phyloP scores from a whole-genome alignment of 2,113 vertebrate genomes.

The Haplochromis vanheusdeni region DNA sequence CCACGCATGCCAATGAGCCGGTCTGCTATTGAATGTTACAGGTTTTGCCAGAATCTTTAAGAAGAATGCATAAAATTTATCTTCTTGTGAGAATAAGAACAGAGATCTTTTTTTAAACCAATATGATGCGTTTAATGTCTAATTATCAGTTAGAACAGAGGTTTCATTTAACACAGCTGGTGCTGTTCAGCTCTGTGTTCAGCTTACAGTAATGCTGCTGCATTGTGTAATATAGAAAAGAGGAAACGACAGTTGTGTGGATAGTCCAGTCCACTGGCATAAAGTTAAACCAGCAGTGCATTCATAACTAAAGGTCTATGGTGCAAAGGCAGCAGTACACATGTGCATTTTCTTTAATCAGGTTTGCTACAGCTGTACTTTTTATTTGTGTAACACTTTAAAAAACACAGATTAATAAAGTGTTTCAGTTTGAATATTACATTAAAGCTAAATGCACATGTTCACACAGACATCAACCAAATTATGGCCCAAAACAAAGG shows the following conservation, averaged over 20 bases:
- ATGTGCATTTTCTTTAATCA: background rate
- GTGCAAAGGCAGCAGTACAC: background rate
- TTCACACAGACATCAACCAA: background rate
- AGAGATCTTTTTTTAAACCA: background rate
- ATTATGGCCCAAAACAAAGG: background rate
- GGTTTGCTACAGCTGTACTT: accelerated
- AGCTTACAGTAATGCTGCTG: background rate
- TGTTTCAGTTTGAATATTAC: background rate
- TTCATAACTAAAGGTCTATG: background rate
- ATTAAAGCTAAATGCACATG: background rate
- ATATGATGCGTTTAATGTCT: accelerated
- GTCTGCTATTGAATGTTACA: background rate
- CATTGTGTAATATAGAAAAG: background rate
- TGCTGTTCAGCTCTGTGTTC: background rate
- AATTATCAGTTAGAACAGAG: background rate
- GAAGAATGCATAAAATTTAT: background rate
- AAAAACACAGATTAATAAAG: background rate
- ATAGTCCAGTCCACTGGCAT: too few species aligned
- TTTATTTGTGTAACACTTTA: background rate
- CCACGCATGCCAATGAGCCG: background rate
- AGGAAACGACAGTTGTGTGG: background rate
- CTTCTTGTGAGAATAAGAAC: background rate
- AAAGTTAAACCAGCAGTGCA: background rate
- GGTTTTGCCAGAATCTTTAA: background rate
- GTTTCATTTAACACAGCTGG: background rate